phyloP scores from a whole-genome alignment of 2,797 vertebrate genomes.

The Discoglossus pictus region DNA sequence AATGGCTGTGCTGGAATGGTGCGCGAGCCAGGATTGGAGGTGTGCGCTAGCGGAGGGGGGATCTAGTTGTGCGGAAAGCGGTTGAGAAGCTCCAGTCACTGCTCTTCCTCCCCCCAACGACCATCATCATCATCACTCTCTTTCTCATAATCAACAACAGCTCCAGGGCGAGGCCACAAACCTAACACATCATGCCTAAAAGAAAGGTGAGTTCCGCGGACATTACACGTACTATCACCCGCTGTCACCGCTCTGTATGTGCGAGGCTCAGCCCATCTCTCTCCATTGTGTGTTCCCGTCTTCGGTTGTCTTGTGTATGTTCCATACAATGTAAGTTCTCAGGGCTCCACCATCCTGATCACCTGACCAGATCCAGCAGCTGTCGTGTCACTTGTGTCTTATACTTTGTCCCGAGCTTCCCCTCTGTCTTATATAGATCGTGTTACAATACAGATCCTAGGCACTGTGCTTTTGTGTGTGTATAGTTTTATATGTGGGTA shows the following conservation, averaged over 20 bases:
- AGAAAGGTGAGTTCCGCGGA: conserved; percentile 39
- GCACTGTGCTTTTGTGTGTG: no score
- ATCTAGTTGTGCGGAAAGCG: conserved; percentile 45
- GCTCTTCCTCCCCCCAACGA: conserved; percentile 26
- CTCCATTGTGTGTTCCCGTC: not conserved
- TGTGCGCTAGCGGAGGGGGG: conserved; percentile 30
- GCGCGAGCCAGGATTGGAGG: conserved; percentile 41
- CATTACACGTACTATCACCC: not conserved
- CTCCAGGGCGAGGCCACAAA: conserved; percentile 32
- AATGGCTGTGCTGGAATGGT: conserved; percentile 6
- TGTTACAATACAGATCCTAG: no score
- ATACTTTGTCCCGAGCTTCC: no score
- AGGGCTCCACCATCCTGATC: no score
- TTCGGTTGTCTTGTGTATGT: no score
- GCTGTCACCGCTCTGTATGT: no score
- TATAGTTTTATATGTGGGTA: no score
- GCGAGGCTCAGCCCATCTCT: no score
- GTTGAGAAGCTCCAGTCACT: conserved; percentile 32
- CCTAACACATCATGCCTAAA: conserved; percentile 35
- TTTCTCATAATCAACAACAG: not conserved
- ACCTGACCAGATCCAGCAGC: no score
- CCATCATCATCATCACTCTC: not conserved
- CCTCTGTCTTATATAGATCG: no score
- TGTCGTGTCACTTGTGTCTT: no score
- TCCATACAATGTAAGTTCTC: no score